Evolutionary conservation across 2,797 vertebrate genomes (phyloP).

Genomic region (Menidia menidia): DNA sequence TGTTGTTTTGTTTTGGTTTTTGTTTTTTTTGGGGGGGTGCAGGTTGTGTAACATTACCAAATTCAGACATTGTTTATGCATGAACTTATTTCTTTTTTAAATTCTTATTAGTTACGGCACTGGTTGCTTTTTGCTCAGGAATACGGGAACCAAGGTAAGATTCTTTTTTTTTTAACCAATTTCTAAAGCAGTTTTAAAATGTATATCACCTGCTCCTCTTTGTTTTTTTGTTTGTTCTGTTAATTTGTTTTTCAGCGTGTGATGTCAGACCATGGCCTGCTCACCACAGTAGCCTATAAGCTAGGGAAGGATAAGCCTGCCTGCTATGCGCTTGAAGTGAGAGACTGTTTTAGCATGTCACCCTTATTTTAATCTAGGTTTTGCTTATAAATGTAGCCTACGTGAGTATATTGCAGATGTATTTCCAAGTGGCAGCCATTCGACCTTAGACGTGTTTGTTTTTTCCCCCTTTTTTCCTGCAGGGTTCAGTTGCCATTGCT

Average conservation of each 20-base stretch:
- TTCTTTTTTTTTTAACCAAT: background rate
- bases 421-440: too few relatives aligned
- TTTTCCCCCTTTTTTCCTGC: background rate
- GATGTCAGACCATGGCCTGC: constrained; percentile 94
- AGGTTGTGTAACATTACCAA: background rate
- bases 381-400: background rate
- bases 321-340: constrained; percentile 94
- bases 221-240: background rate
- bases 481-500: constrained; percentile 98
- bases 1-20: too few relatives aligned
- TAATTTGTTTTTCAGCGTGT: constrained; percentile 82
- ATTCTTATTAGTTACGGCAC: constrained; percentile 89
- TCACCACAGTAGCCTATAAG: constrained; percentile 96
- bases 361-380: background rate
- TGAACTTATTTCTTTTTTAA: background rate
- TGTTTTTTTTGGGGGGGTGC: background rate
- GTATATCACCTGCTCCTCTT: background rate
- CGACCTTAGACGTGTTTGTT: too few relatives aligned
- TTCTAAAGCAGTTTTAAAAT: background rate
- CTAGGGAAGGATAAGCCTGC: constrained; percentile 89
- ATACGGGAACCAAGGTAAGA: constrained; percentile 91
- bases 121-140: constrained; percentile 95
- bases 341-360: constrained; percentile 9
- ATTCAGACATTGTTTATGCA: too few relatives aligned
- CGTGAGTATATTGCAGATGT: background rate